phyloP scores from a whole-genome alignment of 2,888 invertebrate species.

The Drosophila koepferae region DNA sequence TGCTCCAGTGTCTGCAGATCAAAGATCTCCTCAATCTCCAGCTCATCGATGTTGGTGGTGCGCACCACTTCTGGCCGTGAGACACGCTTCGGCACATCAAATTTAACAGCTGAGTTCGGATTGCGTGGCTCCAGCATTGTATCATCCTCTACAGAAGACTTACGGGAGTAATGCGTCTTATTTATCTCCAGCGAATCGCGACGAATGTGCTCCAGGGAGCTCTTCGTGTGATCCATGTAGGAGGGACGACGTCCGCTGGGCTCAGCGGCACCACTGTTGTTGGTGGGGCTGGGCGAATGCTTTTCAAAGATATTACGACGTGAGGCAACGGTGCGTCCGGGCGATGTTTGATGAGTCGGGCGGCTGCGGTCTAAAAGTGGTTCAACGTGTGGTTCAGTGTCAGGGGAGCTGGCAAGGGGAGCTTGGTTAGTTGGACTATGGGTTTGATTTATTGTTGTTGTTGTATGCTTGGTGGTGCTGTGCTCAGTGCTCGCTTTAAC shows the following conservation, averaged over 20 bases:
- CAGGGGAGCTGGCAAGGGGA: slow-evolving; percentile 54
- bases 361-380: slow-evolving; percentile 72
- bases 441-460: slow-evolving; percentile 35
- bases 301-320: slow-evolving; percentile 83
- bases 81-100: slow-evolving; percentile 87
- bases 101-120: slow-evolving; percentile 88
- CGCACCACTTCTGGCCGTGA: slow-evolving; percentile 86
- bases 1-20: slow-evolving; percentile 90
- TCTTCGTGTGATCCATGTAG: slow-evolving; percentile 85
- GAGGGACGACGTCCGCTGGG: slow-evolving; percentile 79
- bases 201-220: slow-evolving; percentile 84
- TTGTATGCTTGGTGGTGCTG: slow-evolving; percentile 60
- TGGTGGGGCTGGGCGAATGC: slow-evolving; percentile 41
- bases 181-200: slow-evolving; percentile 83
- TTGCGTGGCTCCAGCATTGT: slow-evolving; percentile 82
- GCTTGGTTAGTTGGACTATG: slow-evolving; percentile 64
- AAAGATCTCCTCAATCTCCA: slow-evolving; percentile 89
- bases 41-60: slow-evolving; percentile 83
- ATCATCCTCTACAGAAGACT: slow-evolving; percentile 82
- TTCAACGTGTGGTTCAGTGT: slow-evolving; percentile 73
- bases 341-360: slow-evolving; percentile 24
- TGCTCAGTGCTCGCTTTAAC: slow-evolving; percentile 76
- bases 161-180: slow-evolving; percentile 81
- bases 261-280: slow-evolving; percentile 12
- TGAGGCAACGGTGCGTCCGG: slow-evolving; percentile 79